These are phyloP conservation scores for Silurus meridionalis DNA, from an alignment of 2,113 vertebrate genomes.

Conservation along the genomic window DNA sequence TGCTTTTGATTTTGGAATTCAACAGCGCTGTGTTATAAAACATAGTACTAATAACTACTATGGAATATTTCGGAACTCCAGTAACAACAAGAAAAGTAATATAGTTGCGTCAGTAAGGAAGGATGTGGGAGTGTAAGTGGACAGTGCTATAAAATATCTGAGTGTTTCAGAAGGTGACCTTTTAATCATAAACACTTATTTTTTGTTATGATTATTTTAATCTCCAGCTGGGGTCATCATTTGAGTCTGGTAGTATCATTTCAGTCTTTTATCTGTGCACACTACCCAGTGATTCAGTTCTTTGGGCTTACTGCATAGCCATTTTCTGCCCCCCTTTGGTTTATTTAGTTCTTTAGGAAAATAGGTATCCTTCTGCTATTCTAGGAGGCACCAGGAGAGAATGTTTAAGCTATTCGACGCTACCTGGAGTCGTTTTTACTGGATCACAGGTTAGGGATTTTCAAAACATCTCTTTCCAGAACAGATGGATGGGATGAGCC, in stretches of 20 bases:
- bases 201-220: not conserved
- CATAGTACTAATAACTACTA: not conserved
- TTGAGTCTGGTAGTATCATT: not conserved
- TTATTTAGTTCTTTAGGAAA: conserved; percentile 45
- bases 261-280: not conserved
- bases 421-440: conserved; percentile 38
- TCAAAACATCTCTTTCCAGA: conserved; percentile 15
- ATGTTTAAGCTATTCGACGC: conserved; percentile 54
- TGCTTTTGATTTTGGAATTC: not conserved
- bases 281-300: not conserved
- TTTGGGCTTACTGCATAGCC: conserved; percentile 5
- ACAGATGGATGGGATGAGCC: conserved; percentile 9
- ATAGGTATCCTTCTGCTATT: conserved; percentile 52
- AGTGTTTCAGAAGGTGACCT: not conserved
- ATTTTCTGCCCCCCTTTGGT: conserved; percentile 13
- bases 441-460: conserved; percentile 26
- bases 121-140: not conserved
- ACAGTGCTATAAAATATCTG: not conserved
- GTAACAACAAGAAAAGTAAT: not conserved
- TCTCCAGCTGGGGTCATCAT: not conserved
- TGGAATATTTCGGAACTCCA: not conserved
- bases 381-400: conserved; percentile 55
- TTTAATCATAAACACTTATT: not conserved
- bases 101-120: not conserved
- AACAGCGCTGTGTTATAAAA: not conserved